These are phyloP conservation scores for Eupithecia centaureata DNA, from an alignment of 2,888 invertebrate species.

Conservation along the genomic window DNA sequence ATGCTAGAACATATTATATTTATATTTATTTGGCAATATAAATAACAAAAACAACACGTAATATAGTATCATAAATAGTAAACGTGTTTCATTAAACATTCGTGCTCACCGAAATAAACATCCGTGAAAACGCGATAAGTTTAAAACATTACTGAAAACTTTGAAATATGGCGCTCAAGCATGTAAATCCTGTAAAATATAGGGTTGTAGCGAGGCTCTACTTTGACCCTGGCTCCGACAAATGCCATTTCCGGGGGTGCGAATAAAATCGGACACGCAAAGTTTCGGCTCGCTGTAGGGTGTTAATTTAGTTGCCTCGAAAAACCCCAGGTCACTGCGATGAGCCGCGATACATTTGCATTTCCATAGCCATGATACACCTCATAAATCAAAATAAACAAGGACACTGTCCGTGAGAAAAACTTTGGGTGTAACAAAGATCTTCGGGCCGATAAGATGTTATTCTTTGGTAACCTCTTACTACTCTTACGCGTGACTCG, in stretches of 20 bases:
- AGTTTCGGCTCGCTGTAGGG: constrained; percentile 51
- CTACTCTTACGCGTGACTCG: too few species aligned
- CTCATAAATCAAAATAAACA: constrained; percentile 39
- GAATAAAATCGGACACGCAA: constrained; percentile 68
- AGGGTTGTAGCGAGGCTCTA: constrained; percentile 45
- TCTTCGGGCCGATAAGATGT: not conserved
- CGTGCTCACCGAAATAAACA: constrained; percentile 13
- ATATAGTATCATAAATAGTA: not conserved
- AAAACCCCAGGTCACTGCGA: constrained; percentile 30
- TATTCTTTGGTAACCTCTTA: not conserved
- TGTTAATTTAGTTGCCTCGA: constrained; percentile 67
- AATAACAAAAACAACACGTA: not conserved
- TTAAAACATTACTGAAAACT: constrained; percentile 32
- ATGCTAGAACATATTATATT: not conserved
- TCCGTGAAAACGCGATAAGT: constrained; percentile 27
- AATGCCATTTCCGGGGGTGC: constrained; percentile 70
- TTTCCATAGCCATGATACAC: constrained; percentile 35
- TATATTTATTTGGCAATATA: not conserved
- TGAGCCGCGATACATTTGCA: constrained; percentile 40
- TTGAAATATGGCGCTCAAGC: constrained; percentile 37
- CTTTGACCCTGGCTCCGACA: constrained; percentile 54
- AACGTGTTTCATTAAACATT: constrained; percentile 7
- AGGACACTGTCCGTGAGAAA: constrained; percentile 27
- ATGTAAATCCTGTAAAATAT: constrained; percentile 49
- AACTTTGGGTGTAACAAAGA: constrained; percentile 29